Evolutionary conservation across 2,888 invertebrate species (phyloP).

Genomic region (Mechanitis messenoides): DNA sequence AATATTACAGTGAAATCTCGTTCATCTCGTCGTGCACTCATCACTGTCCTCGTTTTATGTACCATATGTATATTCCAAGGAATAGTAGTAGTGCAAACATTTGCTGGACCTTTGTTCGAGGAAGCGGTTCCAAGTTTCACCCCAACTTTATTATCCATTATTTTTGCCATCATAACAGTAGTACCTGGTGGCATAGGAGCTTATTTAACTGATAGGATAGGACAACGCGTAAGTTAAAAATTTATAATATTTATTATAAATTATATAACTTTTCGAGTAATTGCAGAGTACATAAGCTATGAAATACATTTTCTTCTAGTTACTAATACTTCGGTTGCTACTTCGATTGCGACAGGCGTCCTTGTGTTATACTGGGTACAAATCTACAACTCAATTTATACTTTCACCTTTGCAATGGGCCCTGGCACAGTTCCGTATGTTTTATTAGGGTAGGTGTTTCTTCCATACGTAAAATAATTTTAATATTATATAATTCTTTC

Average conservation of each 20-base stretch:
- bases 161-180: slow-evolving; percentile 12
- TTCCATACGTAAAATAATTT: slow-evolving; percentile 28
- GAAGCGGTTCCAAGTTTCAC: slow-evolving; percentile 29
- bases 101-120: slow-evolving; percentile 51
- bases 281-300: no score
- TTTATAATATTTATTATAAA: slow-evolving; percentile 16
- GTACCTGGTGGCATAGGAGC: slow-evolving; percentile 10
- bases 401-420: slow-evolving; percentile 22
- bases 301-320: slow-evolving; percentile 24
- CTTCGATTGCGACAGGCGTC: slow-evolving; percentile 31
- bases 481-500: no score
- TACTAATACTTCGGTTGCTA: slow-evolving; percentile 34
- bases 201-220: slow-evolving; percentile 17
- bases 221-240: slow-evolving; percentile 25
- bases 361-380: slow-evolving; percentile 33
- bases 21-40: slow-evolving; percentile 40
- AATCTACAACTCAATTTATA: slow-evolving; percentile 31
- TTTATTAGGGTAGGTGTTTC: slow-evolving; percentile 29
- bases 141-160: slow-evolving; percentile 17
- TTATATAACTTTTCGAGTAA: no score
- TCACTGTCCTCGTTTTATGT: slow-evolving; percentile 37
- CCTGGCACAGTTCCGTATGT: slow-evolving; percentile 30
- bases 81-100: slow-evolving; percentile 51
- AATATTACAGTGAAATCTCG: background rate
- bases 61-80: slow-evolving; percentile 53